Evolutionary conservation across 2,888 invertebrate species (phyloP).

Genomic region (Isoperla grammatica): DNA sequence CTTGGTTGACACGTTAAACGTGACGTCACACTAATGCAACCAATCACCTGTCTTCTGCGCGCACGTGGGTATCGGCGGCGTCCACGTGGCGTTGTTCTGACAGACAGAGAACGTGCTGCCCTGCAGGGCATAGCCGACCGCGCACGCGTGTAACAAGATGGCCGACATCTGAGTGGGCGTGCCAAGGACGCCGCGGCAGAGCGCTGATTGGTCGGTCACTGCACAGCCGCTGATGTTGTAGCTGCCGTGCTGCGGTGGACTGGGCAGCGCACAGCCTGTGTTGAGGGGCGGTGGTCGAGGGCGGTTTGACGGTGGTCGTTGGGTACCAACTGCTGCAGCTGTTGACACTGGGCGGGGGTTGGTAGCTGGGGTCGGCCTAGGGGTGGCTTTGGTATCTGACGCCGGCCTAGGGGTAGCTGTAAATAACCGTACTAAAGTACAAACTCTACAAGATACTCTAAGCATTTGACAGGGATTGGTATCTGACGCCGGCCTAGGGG

Average conservation of each 20-base stretch:
- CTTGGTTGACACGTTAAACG: too few relatives aligned
- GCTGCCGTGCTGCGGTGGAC: slow-evolving; percentile 33
- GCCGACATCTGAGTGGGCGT: slow-evolving; percentile 34
- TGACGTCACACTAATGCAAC: too few relatives aligned
- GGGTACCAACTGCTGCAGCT: too few relatives aligned
- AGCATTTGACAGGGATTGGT: too few relatives aligned
- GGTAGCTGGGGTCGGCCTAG: not conserved
- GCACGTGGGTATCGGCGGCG: slow-evolving; percentile 32
- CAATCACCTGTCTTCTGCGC: slow-evolving; percentile 6
- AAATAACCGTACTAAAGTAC: too few relatives aligned
- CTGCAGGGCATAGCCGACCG: slow-evolving; percentile 35
- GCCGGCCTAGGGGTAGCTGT: not conserved
- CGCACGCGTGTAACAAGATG: slow-evolving; percentile 36
- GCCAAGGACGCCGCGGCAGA: slow-evolving; percentile 34
- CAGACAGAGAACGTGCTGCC: slow-evolving; percentile 34
- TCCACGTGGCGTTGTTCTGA: slow-evolving; percentile 34
- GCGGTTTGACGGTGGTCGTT: too few relatives aligned
- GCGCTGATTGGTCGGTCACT: slow-evolving; percentile 15
- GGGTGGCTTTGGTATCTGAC: not conserved
- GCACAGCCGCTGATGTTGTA: slow-evolving; percentile 34
- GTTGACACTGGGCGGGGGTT: too few relatives aligned
- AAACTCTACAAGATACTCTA: too few relatives aligned
- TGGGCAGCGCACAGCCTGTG: slow-evolving; percentile 31
- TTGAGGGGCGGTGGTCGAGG: not conserved
- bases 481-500: not conserved